Percentiles rank a stretch among this genome's conserved stretches.
phyloP scores from a whole-genome alignment of 2,113 vertebrate genomes.

The Tetraodon nigroviridis region DNA sequence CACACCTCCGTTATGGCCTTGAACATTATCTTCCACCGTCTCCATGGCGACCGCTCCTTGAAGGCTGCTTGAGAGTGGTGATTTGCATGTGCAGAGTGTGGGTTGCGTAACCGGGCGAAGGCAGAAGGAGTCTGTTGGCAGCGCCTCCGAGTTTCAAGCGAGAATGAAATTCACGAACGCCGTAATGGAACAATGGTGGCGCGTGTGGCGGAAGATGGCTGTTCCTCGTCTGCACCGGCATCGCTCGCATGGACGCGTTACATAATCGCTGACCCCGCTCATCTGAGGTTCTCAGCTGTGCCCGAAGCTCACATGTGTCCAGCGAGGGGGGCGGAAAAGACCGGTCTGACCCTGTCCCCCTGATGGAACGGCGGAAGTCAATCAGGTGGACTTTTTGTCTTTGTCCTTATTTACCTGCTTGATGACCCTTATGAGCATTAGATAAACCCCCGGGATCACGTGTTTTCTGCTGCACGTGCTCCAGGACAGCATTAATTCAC shows the following conservation, averaged over 20 bases:
- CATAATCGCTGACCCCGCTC: slow-evolving; percentile 36
- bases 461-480: background rate
- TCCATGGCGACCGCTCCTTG: slow-evolving; percentile 53
- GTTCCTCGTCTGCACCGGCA: slow-evolving; percentile 24
- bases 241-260: slow-evolving; percentile 45
- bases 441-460: slow-evolving; percentile 15
- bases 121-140: slow-evolving; percentile 26
- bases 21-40: slow-evolving; percentile 59
- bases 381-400: background rate
- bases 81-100: slow-evolving; percentile 67
- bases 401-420: slow-evolving; percentile 1
- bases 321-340: slow-evolving; percentile 22
- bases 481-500: background rate
- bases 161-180: slow-evolving; percentile 44
- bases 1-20: slow-evolving; percentile 49
- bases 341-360: slow-evolving; percentile 18
- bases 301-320: slow-evolving; percentile 21
- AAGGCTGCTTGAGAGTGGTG: slow-evolving; percentile 60
- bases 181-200: slow-evolving; percentile 43
- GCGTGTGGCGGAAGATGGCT: slow-evolving; percentile 25
- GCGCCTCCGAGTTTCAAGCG: slow-evolving; percentile 30
- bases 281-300: slow-evolving; percentile 51
- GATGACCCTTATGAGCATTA: slow-evolving; percentile 13
- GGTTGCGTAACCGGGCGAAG: slow-evolving; percentile 65
- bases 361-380: slow-evolving; percentile 11